Evolutionary conservation across 2,113 vertebrate genomes (phyloP), one percentile per base, ranked within the genome.

Genomic region (Oryzias celebensis): DNA sequence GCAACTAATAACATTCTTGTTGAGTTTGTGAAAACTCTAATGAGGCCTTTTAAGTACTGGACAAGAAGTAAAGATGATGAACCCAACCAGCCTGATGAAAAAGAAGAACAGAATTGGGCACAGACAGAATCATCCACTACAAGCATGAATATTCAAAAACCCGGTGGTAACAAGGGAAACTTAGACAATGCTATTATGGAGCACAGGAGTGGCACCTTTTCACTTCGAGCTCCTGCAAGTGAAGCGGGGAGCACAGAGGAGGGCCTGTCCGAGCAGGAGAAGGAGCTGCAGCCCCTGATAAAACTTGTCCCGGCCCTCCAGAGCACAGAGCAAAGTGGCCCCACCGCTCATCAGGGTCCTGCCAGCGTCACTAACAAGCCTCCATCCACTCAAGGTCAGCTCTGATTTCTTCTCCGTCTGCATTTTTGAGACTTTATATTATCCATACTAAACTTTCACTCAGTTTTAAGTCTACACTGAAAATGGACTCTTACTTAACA

Each of bases 1-100:
- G 79, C 81, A 18, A 81, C 73, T 31, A 89, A 88, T 66, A 83
- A 76, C 23, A 67, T 93, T 36, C 68, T 93, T 53, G 75, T 85
- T n/a, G 85, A 88, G 58, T 81, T 92, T 75, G 84, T 93, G 4
- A 80, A 90, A 55, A 85, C 87, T 55, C 81, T 92, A 23, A 87
- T 92, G 86, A 91, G 41, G 53, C 90, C 91, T 3, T 91, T 88
- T 48, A 88, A 73, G 43, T 87, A 87, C 71, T 89, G 78, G 89
- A 78, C 80, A 1, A 71, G 77, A 4, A 70, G 49, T 2, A 63
- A 67, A 14, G 60, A 77, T 31, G 50, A 48, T 4, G 53, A 48
- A 28, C 36, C 60, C 22, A 41, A 65, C 4, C 52, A 20, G 22
- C 65, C 68, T 13, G 69, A 66, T 6, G 73, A 62, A 52, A 85